These are phyloP conservation scores for Drosophila sordidula DNA, from an alignment of 2,888 invertebrate species.

Conservation along the genomic window DNA sequence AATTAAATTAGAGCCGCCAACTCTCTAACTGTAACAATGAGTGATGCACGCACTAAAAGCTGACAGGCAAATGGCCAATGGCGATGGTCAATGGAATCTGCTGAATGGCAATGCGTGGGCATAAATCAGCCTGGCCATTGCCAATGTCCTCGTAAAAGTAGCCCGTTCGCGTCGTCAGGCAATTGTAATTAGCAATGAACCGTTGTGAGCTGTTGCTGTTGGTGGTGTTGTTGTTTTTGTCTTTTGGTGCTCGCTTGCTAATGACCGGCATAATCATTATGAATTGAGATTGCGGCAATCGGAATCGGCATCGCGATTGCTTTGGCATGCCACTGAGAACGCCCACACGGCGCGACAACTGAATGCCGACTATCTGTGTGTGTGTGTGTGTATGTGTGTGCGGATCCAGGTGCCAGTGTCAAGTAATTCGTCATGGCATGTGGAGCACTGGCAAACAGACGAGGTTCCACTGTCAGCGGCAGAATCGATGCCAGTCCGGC, in stretches of 20 bases:
- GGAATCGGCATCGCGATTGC: slow-evolving; percentile 34
- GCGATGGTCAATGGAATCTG: slow-evolving; percentile 35
- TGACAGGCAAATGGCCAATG: slow-evolving; percentile 58
- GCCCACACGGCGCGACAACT: slow-evolving; percentile 51
- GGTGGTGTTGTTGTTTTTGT: slow-evolving; percentile 17
- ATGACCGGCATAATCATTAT: slow-evolving; percentile 65
- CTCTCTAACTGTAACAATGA: slow-evolving; percentile 80
- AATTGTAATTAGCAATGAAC: slow-evolving; percentile 64
- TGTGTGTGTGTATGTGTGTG: slow-evolving; percentile 3
- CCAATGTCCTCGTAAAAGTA: slow-evolving; percentile 55
- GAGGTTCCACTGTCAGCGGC: slow-evolving; percentile 7
- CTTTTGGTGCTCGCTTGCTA: slow-evolving; percentile 40
- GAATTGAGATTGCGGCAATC: slow-evolving; percentile 67
- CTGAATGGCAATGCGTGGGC: slow-evolving; percentile 54
- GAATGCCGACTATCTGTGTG: slow-evolving; percentile 3
- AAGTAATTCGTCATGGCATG: slow-evolving; percentile 72
- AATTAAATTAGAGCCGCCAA: slow-evolving; percentile 78
- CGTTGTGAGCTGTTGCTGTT: slow-evolving; percentile 15
- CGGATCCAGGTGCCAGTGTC: slow-evolving; percentile 30
- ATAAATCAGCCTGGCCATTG: slow-evolving; percentile 62
- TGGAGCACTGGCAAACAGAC: slow-evolving; percentile 37
- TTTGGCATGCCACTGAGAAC: slow-evolving; percentile 32
- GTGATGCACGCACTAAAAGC: slow-evolving; percentile 77
- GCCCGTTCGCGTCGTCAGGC: slow-evolving; percentile 29
- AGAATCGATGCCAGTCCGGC: slow-evolving; percentile 53